A percentile compares a stretch with the other conserved stretches of the same genome.
Conservation (phyloP, 2,888 invertebrate species). For the Argyresthia albistria region DNA sequence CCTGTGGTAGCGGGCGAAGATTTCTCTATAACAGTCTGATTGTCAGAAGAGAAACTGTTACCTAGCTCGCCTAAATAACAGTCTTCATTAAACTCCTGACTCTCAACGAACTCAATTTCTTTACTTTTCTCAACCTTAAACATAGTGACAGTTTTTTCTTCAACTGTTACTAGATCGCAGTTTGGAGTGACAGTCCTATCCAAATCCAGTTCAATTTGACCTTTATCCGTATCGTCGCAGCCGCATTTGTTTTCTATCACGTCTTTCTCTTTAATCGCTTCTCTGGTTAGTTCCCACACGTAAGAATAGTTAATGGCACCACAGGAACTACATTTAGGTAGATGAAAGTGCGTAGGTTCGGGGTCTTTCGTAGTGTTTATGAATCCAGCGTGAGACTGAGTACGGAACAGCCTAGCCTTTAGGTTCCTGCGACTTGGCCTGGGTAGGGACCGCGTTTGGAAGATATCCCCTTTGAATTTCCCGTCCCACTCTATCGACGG, state of each 20-base stretch:
- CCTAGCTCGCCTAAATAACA: constrained; percentile 47
- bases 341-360: constrained; percentile 51
- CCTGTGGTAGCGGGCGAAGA: neutral
- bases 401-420: constrained; percentile 34
- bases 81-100: constrained; percentile 60
- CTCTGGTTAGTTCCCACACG: constrained; percentile 27
- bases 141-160: constrained; percentile 30
- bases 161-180: constrained; percentile 28
- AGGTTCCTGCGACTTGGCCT: constrained; percentile 18
- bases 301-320: constrained; percentile 33
- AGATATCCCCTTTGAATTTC: constrained; percentile 16
- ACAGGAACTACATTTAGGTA: constrained; percentile 46
- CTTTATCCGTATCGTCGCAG: constrained; percentile 40
- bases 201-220: constrained; percentile 20
- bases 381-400: constrained; percentile 53
- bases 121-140: constrained; percentile 26
- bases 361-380: constrained; percentile 50
- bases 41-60: constrained; percentile 39
- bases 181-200: constrained; percentile 1
- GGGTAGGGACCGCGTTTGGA: constrained; percentile 39
- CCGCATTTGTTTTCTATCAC: constrained; percentile 25
- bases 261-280: constrained; percentile 11
- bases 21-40: constrained; percentile 38
- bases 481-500: constrained; percentile 55
- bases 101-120: constrained; percentile 43